Evolutionary conservation across 2,113 vertebrate species (phyloP), one percentile per base, ranked within the genome.

Genomic region (Atractosteus spatula): DNA sequence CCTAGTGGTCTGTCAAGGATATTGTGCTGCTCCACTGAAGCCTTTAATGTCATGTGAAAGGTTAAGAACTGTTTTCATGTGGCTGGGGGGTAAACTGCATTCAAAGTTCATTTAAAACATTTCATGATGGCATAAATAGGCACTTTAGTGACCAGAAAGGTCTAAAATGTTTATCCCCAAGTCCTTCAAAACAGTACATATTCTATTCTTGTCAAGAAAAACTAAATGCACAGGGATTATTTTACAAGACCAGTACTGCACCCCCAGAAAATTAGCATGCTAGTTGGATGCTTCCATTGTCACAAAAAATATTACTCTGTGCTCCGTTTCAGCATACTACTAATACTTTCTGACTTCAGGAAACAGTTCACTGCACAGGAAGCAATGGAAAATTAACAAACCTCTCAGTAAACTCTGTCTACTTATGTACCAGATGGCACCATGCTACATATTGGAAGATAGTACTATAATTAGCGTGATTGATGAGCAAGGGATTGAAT

Each of bases 351-450:
- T 17, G 65, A 67, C 74, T 79, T 74, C 71, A 72, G 51, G 17
- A 70, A 69, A 42, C 51, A 71, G 78, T 62, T 66, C 54, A 44
- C 55, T 71, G 69, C 42, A 43, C 70, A 54, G 61, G 67, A 5
- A 77, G 66, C 65, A 73, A 75, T 77, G 80, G 77, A 79, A 79
- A 76, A 74, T 44, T 51, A 87, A 78, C 77, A 86, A 82, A 79
- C 72, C 41, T 72, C 67, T 42, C 72, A 67, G 80, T 76, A 74
- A 59, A 59, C 72, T 78, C 78, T 54, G 67, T 71, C 74, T 76
- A 79, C 71, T 80, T 77, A 76, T 80, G 51, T 85, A 77, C 79
- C 91, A 91, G 89, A 90, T 89, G 88, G 87, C 59, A 78, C 71
- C 79, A 87, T 80, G 77, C 63, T 81, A 75, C 78, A 78, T 85